Conservation (phyloP, 2,888 invertebrate species). For the Drosophila niveifrons region DNA sequence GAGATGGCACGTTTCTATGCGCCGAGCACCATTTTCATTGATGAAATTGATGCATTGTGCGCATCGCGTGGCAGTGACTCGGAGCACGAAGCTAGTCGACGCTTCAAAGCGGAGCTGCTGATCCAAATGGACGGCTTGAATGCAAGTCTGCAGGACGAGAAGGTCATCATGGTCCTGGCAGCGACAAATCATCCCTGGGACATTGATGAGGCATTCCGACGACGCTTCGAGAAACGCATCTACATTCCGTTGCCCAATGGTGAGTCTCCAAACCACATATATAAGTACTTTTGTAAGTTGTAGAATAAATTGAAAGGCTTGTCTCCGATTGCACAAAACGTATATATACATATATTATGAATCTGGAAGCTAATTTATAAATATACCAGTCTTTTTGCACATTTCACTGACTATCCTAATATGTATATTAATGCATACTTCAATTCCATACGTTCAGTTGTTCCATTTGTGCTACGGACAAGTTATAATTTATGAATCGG, state of each 20-base stretch:
- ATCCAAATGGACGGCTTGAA: conserved; percentile 96
- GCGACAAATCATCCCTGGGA: conserved; percentile 98
- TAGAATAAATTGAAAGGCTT: no score
- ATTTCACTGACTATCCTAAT: no score
- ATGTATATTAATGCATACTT: no score
- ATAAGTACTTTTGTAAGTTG: no score
- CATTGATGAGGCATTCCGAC: conserved; percentile 93
- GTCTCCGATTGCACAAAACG: no score
- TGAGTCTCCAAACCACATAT: conserved; percentile 70
- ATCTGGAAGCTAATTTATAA: no score
- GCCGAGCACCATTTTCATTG: conserved; percentile 95
- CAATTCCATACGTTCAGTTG: no score
- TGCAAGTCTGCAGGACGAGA: conserved; percentile 88
- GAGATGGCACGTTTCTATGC: conserved; percentile 96
- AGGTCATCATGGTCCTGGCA: conserved; percentile 94
- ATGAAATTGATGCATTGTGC: conserved; percentile 95
- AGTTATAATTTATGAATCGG: no score
- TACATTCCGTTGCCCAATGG: conserved; percentile 94
- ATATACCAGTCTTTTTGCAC: no score
- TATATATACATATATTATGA: no score
- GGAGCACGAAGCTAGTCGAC: conserved; percentile 94
- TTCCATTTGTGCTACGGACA: no score
- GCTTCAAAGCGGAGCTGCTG: conserved; percentile 94
- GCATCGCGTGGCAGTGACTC: conserved; percentile 93
- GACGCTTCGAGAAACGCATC: conserved; percentile 94